These are phyloP conservation scores for Apamea anceps DNA, from an alignment of 2,888 invertebrate genomes.

Conservation along the genomic window DNA sequence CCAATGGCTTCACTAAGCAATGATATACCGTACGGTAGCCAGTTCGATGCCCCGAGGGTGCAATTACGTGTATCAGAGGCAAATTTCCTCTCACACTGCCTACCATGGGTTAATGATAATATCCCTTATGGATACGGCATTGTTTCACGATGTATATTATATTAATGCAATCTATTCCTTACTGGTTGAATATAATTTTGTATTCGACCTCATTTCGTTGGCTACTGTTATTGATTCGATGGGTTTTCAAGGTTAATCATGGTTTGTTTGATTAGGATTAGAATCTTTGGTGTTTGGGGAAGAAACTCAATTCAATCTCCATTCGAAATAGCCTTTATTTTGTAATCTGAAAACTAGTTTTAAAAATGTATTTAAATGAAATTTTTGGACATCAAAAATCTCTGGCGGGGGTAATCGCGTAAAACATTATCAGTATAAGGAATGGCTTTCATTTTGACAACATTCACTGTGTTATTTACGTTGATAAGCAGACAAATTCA, in stretches of 20 bases:
- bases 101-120: slow-evolving; percentile 50
- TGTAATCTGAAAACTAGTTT: no score
- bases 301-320: background rate
- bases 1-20: slow-evolving; percentile 63
- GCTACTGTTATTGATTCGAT: slow-evolving; percentile 20
- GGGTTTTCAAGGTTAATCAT: slow-evolving; percentile 9
- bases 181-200: slow-evolving; percentile 30
- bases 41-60: slow-evolving; percentile 75
- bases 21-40: slow-evolving; percentile 68
- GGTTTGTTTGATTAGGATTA: background rate
- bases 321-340: no score
- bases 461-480: no score
- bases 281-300: background rate
- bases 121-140: slow-evolving; percentile 60
- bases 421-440: no score
- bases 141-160: slow-evolving; percentile 57
- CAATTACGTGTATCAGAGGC: slow-evolving; percentile 74
- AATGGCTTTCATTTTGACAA: no score
- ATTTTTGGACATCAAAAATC: no score
- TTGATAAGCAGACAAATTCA: no score
- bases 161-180: slow-evolving; percentile 9
- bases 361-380: no score
- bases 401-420: no score
- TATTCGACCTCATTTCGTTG: slow-evolving; percentile 48
- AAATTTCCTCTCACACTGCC: slow-evolving; percentile 79